phyloP scores from a whole-genome alignment of 2,888 invertebrate genomes.

The Plebejus anna region DNA sequence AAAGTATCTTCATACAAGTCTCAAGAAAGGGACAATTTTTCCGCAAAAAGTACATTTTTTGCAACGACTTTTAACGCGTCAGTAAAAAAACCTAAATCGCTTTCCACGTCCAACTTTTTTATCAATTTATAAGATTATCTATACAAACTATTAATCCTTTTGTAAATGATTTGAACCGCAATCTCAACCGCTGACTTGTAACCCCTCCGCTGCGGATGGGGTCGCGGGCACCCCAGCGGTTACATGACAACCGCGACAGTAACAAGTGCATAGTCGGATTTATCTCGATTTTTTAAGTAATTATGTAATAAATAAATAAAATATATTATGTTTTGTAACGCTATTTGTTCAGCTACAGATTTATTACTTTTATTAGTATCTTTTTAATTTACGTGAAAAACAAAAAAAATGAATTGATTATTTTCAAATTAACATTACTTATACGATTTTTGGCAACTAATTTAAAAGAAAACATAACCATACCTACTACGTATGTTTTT shows the following conservation, averaged over 20 bases:
- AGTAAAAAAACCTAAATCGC: not conserved
- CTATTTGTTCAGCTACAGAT: too few species aligned
- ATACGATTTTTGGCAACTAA: too few species aligned
- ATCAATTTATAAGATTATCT: not conserved
- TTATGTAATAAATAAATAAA: too few species aligned
- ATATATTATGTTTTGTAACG: too few species aligned
- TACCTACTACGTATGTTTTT: slow-evolving; percentile 46
- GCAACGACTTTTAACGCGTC: not conserved
- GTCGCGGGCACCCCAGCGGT: not conserved
- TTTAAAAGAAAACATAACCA: not conserved
- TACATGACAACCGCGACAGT: slow-evolving; percentile 13
- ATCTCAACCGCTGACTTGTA: slow-evolving; percentile 30
- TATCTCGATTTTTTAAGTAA: not conserved
- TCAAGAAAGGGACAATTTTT: too few species aligned
- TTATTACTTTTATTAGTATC: too few species aligned
- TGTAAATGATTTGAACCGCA: not conserved
- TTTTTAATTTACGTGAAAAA: too few species aligned
- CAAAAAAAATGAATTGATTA: too few species aligned
- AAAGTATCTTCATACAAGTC: too few species aligned
- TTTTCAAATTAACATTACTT: too few species aligned
- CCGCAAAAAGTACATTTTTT: not conserved
- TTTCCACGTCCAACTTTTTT: not conserved
- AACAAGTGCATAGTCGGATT: not conserved
- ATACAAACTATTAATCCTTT: slow-evolving; percentile 5
- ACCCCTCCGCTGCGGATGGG: slow-evolving; percentile 33